A percentile compares a stretch with the other conserved stretches of the same genome.
Conservation (phyloP, 92 coral and sea anemone species). For the Palythoa heliodiscus region DNA sequence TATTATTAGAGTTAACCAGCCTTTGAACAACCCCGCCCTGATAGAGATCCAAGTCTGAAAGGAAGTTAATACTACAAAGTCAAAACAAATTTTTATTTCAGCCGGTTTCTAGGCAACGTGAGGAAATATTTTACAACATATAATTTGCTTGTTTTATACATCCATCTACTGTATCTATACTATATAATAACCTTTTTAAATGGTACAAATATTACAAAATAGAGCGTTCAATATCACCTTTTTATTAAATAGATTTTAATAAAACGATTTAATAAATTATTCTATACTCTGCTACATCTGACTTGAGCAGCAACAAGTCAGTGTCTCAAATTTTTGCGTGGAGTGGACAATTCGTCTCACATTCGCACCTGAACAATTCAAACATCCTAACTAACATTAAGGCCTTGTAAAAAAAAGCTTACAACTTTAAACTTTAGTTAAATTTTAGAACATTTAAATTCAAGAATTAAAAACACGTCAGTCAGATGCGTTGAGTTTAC, state of each 20-base stretch:
- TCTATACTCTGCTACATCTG: neutral
- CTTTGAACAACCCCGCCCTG: too few species aligned
- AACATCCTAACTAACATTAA: slow-evolving; percentile 36
- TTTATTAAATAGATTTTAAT: slow-evolving; percentile 30
- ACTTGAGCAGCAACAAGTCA: neutral
- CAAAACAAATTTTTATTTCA: slow-evolving; percentile 33
- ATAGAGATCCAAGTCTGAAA: neutral
- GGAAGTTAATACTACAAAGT: neutral
- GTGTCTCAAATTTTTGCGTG: neutral
- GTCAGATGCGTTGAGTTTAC: too few species aligned
- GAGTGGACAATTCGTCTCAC: neutral
- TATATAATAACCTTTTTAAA: slow-evolving; percentile 1
- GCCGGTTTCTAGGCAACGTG: neutral
- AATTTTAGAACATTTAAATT: neutral
- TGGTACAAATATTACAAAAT: slow-evolving; percentile 39
- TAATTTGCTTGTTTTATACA: neutral
- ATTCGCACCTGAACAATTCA: neutral
- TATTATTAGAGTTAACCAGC: too few species aligned
- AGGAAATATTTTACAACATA: slow-evolving; percentile 3
- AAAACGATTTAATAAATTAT: slow-evolving; percentile 28
- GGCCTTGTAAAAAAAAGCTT: neutral
- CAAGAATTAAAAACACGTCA: neutral
- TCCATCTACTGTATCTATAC: neutral
- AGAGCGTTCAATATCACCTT: slow-evolving; percentile 21
- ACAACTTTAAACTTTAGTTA: neutral